Evolutionary conservation across 2,888 invertebrate species (phyloP).

Genomic region (Athripsodes cinereus): DNA sequence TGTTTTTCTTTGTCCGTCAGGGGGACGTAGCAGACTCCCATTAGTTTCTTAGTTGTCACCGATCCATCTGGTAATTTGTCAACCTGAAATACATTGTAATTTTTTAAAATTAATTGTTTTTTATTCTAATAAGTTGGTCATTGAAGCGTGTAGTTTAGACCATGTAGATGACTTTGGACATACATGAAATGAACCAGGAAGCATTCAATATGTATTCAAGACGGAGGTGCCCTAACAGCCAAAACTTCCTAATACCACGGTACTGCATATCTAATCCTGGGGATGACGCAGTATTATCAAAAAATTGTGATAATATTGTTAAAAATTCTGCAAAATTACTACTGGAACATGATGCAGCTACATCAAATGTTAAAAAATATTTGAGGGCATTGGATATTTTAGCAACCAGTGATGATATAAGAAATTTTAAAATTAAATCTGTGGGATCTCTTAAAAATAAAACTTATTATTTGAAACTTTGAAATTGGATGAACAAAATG

Average conservation of each 20-base stretch:
- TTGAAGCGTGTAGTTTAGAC: background rate
- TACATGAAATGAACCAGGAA: background rate
- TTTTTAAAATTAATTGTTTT: too few relatives aligned
- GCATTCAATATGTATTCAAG: background rate
- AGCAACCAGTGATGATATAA: background rate
- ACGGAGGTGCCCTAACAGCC: background rate
- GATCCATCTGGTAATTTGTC: slow-evolving; percentile 82
- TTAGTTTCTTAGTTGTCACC: slow-evolving; percentile 68
- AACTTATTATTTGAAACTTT: background rate
- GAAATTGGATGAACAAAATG: background rate
- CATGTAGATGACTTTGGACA: background rate
- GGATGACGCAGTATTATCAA: background rate
- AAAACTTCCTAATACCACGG: background rate
- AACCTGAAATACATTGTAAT: slow-evolving; percentile 55
- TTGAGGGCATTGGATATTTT: background rate
- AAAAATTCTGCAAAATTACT: background rate
- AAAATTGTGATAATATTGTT: background rate
- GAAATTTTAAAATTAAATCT: background rate
- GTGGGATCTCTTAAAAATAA: background rate
- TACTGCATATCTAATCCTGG: background rate
- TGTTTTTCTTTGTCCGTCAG: slow-evolving; percentile 68
- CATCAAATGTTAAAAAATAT: background rate
- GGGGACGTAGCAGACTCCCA: slow-evolving; percentile 97
- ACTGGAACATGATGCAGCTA: background rate
- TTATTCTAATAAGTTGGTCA: background rate